phyloP scores from a whole-genome alignment of 2,888 invertebrate species.

The Heliconius aoede region DNA sequence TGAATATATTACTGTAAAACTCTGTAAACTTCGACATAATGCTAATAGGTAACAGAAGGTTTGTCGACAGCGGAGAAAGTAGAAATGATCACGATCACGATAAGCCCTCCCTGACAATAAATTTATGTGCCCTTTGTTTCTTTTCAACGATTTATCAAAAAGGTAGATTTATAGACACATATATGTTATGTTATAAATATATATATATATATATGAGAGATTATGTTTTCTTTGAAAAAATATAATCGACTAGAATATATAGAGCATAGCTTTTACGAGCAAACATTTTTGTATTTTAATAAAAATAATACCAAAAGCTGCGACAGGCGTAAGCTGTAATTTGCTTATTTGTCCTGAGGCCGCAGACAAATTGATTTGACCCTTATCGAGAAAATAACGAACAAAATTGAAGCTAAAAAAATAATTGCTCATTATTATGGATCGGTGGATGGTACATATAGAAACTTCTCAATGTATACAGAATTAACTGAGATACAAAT shows the following conservation, averaged over 20 bases:
- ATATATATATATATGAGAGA: constrained; percentile 51
- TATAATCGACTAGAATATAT: constrained; percentile 5
- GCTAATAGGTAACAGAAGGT: constrained; percentile 49
- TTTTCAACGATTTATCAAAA: constrained; percentile 79
- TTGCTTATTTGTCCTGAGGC: constrained; percentile 75
- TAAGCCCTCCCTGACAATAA: constrained; percentile 72
- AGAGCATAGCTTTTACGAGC: neutral
- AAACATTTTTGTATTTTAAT: constrained; percentile 3
- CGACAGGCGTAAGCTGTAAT: constrained; percentile 69
- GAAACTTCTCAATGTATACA: constrained; percentile 2
- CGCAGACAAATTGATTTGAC: constrained; percentile 76
- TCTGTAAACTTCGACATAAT: constrained; percentile 48
- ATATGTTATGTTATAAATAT: constrained; percentile 54
- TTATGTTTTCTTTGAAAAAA: constrained; percentile 47
- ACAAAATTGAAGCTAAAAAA: constrained; percentile 76
- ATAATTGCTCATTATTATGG: constrained; percentile 78
- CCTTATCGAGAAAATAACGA: constrained; percentile 79
- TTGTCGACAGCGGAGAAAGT: constrained; percentile 76
- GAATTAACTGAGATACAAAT: neutral
- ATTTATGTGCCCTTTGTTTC: constrained; percentile 82
- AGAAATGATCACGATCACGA: constrained; percentile 68
- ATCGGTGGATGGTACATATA: constrained; percentile 70
- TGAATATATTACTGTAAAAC: constrained; percentile 35
- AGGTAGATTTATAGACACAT: constrained; percentile 56
- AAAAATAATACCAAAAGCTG: constrained; percentile 15